Evolutionary conservation across 2,888 invertebrate species (phyloP).

Genomic region (Suillia variegata): DNA sequence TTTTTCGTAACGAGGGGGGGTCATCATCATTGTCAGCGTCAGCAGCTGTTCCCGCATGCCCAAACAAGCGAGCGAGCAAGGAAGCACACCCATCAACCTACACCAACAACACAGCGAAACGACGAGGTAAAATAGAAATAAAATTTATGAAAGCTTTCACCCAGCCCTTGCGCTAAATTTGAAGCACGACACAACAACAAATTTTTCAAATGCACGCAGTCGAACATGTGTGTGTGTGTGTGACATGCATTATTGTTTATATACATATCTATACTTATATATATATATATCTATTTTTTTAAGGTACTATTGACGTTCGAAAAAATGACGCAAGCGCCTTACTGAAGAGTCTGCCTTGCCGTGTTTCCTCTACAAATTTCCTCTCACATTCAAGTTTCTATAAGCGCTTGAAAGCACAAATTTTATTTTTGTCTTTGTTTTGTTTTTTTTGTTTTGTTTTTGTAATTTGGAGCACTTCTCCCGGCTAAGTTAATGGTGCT

Average conservation of each 20-base stretch:
- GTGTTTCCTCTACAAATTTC: too few species aligned
- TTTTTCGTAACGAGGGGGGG: neutral
- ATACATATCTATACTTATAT: neutral
- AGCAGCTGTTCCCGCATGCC: neutral
- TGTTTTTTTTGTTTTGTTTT: slow-evolving; percentile 20
- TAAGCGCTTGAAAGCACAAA: neutral
- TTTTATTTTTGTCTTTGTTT: slow-evolving; percentile 16
- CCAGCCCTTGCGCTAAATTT: slow-evolving; percentile 35
- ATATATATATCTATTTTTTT: too few species aligned
- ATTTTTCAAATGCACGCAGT: neutral
- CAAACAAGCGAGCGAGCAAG: neutral
- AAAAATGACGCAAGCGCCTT: slow-evolving; percentile 7
- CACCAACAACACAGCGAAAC: too few species aligned
- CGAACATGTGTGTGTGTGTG: slow-evolving; percentile 1
- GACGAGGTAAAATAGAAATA: too few species aligned
- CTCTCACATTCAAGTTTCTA: too few species aligned
- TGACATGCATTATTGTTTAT: slow-evolving; percentile 9
- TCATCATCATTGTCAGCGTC: neutral
- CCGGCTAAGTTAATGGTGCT: too few species aligned
- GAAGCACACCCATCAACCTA: too few species aligned
- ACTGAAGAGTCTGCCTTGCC: too few species aligned
- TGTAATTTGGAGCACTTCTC: neutral
- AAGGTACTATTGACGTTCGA: neutral
- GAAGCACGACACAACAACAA: slow-evolving; percentile 4
- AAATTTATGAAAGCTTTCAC: slow-evolving; percentile 40